phyloP scores from a whole-genome alignment of 2,113 vertebrate genomes.

The Bungarus multicinctus region DNA sequence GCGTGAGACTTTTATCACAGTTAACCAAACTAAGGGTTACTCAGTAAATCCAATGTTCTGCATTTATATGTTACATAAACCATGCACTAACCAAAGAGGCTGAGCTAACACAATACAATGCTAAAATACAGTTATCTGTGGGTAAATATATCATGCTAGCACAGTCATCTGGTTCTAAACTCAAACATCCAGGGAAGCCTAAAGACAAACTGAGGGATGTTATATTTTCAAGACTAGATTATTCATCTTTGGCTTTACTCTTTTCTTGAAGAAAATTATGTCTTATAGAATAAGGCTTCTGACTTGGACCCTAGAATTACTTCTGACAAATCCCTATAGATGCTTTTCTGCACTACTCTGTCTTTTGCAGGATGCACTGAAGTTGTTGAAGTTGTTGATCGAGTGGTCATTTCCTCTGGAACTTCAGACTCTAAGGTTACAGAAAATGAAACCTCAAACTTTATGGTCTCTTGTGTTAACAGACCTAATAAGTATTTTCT shows the following conservation, averaged over 20 bases:
- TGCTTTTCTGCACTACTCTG: neutral
- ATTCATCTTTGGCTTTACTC: neutral
- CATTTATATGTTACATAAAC: neutral
- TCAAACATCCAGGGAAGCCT: neutral
- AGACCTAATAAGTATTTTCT: neutral
- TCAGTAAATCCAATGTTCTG: neutral
- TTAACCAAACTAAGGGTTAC: neutral
- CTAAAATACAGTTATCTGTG: neutral
- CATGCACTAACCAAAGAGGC: neutral
- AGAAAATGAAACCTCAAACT: neutral
- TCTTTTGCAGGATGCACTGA: too few relatives aligned
- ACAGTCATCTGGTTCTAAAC: neutral
- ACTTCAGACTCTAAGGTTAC: neutral
- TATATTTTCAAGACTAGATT: neutral
- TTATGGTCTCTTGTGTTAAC: neutral
- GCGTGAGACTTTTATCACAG: neutral
- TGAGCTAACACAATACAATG: neutral
- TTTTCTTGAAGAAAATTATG: neutral
- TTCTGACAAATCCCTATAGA: neutral
- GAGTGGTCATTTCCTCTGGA: neutral
- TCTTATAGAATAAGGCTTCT: neutral
- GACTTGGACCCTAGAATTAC: neutral
- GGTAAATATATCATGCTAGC: neutral
- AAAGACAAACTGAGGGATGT: neutral
- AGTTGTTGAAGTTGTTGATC: neutral